phyloP scores from a whole-genome alignment of 2,888 invertebrate species.

The Strigamia crassipes region DNA sequence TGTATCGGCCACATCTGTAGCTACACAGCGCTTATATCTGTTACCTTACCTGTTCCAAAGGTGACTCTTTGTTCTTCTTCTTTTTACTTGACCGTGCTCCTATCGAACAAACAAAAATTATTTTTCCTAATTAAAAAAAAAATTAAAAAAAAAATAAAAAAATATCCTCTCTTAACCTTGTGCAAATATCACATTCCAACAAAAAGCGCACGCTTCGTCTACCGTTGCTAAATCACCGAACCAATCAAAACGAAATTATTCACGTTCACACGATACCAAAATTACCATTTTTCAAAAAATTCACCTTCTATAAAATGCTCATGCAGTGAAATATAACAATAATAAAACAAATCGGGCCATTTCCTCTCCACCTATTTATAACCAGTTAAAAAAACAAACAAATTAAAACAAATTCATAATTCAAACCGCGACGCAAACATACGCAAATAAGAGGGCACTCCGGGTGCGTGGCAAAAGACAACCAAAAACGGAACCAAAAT shows the following conservation, averaged over 20 bases:
- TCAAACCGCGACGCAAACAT: background rate
- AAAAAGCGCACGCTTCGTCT: background rate
- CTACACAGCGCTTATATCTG: background rate
- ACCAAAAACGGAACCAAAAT: constrained; percentile 30
- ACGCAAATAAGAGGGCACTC: constrained; percentile 12
- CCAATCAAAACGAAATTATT: background rate
- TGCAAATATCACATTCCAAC: background rate
- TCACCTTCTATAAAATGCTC: constrained; percentile 7
- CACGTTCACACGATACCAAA: no score
- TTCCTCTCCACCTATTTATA: background rate
- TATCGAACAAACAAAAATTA: background rate
- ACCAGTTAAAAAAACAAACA: background rate
- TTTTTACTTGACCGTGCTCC: background rate
- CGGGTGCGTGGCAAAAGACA: background rate
- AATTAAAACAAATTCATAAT: background rate
- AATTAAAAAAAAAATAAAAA: background rate
- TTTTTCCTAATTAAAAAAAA: background rate
- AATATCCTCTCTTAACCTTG: background rate
- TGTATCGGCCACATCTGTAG: no score
- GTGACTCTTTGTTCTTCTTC: background rate
- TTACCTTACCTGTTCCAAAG: background rate
- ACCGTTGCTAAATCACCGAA: background rate
- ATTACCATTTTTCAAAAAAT: background rate
- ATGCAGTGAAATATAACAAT: background rate
- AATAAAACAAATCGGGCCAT: constrained; percentile 8